A percentile compares a stretch with the other conserved stretches of the same genome.
Conservation (phyloP, 2,113 vertebrate genomes). For the Leucosticte australis region DNA sequence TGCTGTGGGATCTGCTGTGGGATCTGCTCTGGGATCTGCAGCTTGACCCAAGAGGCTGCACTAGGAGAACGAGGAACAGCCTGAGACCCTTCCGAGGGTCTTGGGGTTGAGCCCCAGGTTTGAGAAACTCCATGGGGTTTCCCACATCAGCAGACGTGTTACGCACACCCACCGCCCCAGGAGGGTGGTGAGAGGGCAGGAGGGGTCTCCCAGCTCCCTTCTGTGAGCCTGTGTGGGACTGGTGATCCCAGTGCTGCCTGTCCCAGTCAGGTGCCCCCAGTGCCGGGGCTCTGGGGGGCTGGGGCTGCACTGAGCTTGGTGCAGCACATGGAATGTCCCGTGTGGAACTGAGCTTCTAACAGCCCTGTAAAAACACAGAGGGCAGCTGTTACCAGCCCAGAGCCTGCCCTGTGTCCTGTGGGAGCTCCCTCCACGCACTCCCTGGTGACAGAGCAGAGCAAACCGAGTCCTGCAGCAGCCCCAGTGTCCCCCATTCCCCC, state of each 20-base stretch:
- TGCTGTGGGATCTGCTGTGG: too few species aligned
- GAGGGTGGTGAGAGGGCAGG: background rate
- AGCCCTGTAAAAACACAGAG: rapidly evolving
- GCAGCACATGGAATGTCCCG: background rate
- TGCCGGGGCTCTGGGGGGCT: background rate
- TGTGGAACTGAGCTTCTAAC: rapidly evolving
- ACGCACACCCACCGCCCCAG: rapidly evolving
- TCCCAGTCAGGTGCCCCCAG: rapidly evolving
- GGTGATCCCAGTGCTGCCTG: rapidly evolving
- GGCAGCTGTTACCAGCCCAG: background rate
- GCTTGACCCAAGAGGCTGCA: background rate
- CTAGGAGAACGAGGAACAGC: background rate
- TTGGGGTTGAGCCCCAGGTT: background rate
- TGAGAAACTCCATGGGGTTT: background rate
- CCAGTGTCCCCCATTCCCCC: background rate
- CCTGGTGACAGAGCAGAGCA: background rate
- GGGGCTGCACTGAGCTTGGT: background rate
- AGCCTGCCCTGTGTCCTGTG: background rate
- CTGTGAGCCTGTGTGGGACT: rapidly evolving
- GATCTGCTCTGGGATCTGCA: background rate
- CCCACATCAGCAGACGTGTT: rapidly evolving
- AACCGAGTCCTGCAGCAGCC: rapidly evolving
- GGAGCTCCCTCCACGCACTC: rapidly evolving
- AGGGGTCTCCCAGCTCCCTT: rapidly evolving
- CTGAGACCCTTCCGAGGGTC: background rate